A percentile compares a stretch with the other conserved stretches of the same genome.
Evolutionary conservation across 2,113 vertebrate species (phyloP).

Genomic region (Charina bottae): DNA sequence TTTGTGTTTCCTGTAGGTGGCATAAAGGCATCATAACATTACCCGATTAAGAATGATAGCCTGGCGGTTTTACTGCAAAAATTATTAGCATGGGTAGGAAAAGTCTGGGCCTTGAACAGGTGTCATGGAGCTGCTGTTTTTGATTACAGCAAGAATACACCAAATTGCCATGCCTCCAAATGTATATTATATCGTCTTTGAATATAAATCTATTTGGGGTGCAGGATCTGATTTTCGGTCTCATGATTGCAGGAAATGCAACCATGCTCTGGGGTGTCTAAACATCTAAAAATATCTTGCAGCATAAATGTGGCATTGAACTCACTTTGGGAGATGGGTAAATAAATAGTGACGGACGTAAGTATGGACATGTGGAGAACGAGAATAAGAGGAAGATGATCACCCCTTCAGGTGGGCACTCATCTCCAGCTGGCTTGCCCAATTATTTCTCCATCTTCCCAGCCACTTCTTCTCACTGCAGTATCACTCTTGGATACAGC

Average conservation of each 20-base stretch:
- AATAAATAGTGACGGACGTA: not conserved
- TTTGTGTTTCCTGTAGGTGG: constrained; percentile 58
- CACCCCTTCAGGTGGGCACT: too few species aligned
- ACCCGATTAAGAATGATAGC: not conserved
- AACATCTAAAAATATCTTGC: not conserved
- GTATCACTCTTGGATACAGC: too few species aligned
- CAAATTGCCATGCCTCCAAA: not conserved
- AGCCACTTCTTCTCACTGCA: too few species aligned
- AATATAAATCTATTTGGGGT: not conserved
- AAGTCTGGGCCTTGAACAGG: constrained; percentile 2
- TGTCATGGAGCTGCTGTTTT: not conserved
- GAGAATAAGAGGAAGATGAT: too few species aligned
- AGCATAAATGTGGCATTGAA: not conserved
- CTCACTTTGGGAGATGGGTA: not conserved
- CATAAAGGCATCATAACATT: constrained; percentile 38
- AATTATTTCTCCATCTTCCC: too few species aligned
- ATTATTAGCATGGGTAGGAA: not conserved
- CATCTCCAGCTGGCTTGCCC: too few species aligned
- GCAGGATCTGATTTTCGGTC: not conserved
- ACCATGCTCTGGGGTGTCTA: not conserved
- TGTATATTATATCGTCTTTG: not conserved
- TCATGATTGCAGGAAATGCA: not conserved
- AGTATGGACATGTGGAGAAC: too few species aligned
- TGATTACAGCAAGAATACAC: not conserved
- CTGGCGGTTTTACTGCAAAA: not conserved